A percentile compares a stretch with the other conserved stretches of the same genome.
Conservation (phyloP, 2,113 vertebrate genomes). For the Tricholaema leucomelas region DNA sequence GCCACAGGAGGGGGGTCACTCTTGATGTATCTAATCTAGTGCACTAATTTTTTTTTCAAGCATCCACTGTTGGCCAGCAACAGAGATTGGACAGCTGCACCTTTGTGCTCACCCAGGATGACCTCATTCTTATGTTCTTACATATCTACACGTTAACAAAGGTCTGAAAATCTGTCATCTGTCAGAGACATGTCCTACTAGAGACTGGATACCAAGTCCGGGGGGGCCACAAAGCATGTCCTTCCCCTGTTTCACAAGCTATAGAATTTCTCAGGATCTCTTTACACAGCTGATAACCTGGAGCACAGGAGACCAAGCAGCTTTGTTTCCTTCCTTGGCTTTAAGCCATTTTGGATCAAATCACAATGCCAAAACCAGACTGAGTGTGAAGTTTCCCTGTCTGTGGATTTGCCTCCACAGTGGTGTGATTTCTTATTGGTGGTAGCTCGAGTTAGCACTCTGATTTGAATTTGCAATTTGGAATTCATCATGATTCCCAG, state of each 20-base stretch:
- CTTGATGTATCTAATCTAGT: not conserved
- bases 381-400: not conserved
- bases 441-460: not conserved
- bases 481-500: constrained; percentile 11
- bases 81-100: not conserved
- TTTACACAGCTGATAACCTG: not conserved
- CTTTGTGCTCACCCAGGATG: not conserved
- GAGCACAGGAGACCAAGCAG: not conserved
- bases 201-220: not conserved
- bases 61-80: not conserved
- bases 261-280: not conserved
- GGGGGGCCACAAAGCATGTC: not conserved
- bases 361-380: not conserved
- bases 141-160: not conserved
- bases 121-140: not conserved
- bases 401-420: not conserved
- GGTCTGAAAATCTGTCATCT: not conserved
- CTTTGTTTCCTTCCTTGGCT: not conserved
- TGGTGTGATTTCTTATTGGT: not conserved
- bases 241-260: not conserved
- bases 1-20: not conserved
- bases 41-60: not conserved
- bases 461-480: constrained; percentile 9
- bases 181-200: not conserved
- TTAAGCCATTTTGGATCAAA: not conserved